These are phyloP conservation scores for Mya arenaria DNA, from an alignment of 1,140 invertebrate species.

Conservation along the genomic window DNA sequence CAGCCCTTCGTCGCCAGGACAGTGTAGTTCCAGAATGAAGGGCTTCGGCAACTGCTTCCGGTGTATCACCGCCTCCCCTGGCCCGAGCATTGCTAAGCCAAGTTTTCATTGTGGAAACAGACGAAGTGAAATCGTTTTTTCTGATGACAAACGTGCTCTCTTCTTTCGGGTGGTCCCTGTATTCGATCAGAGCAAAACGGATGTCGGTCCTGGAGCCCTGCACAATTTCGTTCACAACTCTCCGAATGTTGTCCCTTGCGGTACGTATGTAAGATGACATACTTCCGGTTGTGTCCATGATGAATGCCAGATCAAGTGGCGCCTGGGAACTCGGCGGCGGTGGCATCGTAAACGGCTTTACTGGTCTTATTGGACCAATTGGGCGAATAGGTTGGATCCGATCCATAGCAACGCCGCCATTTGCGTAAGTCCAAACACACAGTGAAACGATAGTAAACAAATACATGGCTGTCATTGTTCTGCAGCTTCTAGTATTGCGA, in stretches of 20 bases:
- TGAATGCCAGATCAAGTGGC: slow-evolving; percentile 70
- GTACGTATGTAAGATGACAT: slow-evolving; percentile 68
- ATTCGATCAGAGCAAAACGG: slow-evolving; percentile 68
- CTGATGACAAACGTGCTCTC: slow-evolving; percentile 62
- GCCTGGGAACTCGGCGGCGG: too few relatives aligned
- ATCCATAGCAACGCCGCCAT: too few relatives aligned
- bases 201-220: slow-evolving; percentile 64
- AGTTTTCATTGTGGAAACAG: slow-evolving; percentile 61
- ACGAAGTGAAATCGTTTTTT: slow-evolving; percentile 65
- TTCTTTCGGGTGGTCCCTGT: slow-evolving; percentile 66
- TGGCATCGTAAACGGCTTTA: too few relatives aligned
- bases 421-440: too few relatives aligned
- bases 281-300: slow-evolving; percentile 71
- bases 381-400: too few relatives aligned
- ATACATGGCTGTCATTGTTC: too few relatives aligned
- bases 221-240: slow-evolving; percentile 69
- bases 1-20: slow-evolving; percentile 59
- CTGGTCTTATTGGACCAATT: too few relatives aligned
- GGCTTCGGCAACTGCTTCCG: slow-evolving; percentile 70
- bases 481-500: too few relatives aligned
- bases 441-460: too few relatives aligned
- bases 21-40: slow-evolving; percentile 60
- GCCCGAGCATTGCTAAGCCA: slow-evolving; percentile 62
- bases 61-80: slow-evolving; percentile 66
- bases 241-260: slow-evolving; percentile 61